These are phyloP conservation scores for Drosophila rellima DNA, from an alignment of 2,888 invertebrate genomes.

Conservation along the genomic window DNA sequence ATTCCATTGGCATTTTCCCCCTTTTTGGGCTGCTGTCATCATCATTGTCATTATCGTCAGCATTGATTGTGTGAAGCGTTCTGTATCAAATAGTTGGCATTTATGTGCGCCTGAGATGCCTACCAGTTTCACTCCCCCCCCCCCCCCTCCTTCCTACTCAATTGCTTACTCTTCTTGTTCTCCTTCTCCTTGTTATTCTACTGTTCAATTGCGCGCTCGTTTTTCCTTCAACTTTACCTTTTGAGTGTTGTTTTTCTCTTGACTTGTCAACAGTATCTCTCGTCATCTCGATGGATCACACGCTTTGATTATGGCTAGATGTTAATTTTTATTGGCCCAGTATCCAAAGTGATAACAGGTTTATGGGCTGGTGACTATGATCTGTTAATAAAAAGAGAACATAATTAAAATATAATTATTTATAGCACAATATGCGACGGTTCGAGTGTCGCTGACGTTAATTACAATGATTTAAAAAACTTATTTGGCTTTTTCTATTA, in stretches of 20 bases:
- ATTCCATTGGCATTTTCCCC: conserved; percentile 33
- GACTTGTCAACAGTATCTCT: conserved; percentile 42
- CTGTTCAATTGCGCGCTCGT: conserved; percentile 36
- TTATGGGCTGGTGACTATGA: background rate
- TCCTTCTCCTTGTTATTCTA: background rate
- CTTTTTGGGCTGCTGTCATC: conserved; percentile 43
- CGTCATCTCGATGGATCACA: conserved; percentile 1
- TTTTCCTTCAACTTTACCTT: conserved; percentile 23
- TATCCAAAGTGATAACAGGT: background rate
- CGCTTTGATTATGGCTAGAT: conserved; percentile 21
- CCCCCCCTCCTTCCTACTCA: background rate
- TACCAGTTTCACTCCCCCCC: background rate
- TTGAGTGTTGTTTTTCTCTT: conserved; percentile 30
- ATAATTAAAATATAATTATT: too few relatives aligned
- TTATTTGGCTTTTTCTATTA: too few relatives aligned
- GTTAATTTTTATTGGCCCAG: background rate
- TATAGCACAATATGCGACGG: too few relatives aligned
- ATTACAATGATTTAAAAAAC: too few relatives aligned
- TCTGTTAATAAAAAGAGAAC: background rate
- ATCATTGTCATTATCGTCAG: conserved; percentile 48
- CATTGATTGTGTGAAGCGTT: conserved; percentile 61
- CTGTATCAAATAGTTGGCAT: conserved; percentile 59
- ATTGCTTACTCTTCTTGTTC: background rate
- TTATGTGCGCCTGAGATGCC: conserved; percentile 34
- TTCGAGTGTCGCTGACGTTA: too few relatives aligned